Conservation (phyloP, 2,888 invertebrate genomes). For the Lithosia quadra region DNA sequence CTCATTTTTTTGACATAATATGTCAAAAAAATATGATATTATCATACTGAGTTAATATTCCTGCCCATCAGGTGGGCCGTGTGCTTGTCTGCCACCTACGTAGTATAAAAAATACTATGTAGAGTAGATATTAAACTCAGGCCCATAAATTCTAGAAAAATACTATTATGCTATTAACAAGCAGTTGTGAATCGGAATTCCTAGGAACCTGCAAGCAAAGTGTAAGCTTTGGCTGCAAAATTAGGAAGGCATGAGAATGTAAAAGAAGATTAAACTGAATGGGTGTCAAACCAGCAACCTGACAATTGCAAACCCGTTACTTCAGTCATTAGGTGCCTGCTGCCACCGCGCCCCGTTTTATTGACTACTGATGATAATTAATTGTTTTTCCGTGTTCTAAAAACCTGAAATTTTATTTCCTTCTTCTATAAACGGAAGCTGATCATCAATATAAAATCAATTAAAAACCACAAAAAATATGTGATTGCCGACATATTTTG, state of each 20-base stretch:
- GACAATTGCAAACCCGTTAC: neutral
- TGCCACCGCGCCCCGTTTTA: neutral
- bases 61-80: no score
- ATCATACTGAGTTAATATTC: no score
- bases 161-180: no score
- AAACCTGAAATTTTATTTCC: neutral
- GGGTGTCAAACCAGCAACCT: neutral
- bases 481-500: neutral
- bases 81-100: no score
- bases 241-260: no score
- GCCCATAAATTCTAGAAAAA: no score
- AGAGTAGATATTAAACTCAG: no score
- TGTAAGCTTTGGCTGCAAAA: no score
- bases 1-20: neutral
- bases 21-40: no score
- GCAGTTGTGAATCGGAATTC: no score
- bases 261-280: neutral
- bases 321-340: neutral
- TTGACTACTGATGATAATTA: constrained; percentile 4
- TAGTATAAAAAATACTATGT: no score
- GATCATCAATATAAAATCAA: constrained; percentile 6
- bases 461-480: neutral
- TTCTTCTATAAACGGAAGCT: neutral
- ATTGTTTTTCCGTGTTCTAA: neutral
- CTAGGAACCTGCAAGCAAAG: neutral